Percentiles rank a stretch among this genome's conserved stretches.
These are phyloP conservation scores for Trachurus trachurus DNA, from an alignment of 2,797 vertebrate genomes.

Conservation along the genomic window DNA sequence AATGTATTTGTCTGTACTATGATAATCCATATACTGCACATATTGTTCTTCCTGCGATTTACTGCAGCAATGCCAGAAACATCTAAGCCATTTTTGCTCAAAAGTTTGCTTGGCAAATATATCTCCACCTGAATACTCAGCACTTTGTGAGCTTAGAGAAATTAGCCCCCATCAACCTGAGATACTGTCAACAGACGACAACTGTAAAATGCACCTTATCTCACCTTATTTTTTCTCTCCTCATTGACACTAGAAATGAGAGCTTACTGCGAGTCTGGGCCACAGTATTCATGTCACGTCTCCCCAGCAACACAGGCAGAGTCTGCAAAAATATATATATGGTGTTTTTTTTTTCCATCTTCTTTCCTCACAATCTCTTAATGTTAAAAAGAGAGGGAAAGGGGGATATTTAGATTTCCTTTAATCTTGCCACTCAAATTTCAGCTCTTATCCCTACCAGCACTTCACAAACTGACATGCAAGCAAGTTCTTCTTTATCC, in stretches of 20 bases:
- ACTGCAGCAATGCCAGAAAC: background rate
- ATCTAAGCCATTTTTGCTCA: constrained; percentile 16
- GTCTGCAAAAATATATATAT: constrained; percentile 35
- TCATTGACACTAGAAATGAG: constrained; percentile 28
- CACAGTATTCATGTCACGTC: constrained; percentile 28
- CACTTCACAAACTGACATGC: constrained; percentile 45
- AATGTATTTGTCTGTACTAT: constrained; percentile 4
- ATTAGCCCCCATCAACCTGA: constrained; percentile 30
- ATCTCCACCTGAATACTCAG: constrained; percentile 18
- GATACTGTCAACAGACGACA: constrained; percentile 37
- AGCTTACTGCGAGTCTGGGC: constrained; percentile 8
- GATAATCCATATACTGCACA: background rate
- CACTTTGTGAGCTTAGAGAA: constrained; percentile 19
- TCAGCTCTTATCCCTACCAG: constrained; percentile 27
- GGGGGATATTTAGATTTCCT: constrained; percentile 24
- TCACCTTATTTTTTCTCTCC: constrained; percentile 17
- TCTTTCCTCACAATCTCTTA: background rate
- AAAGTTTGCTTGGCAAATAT: constrained; percentile 13
- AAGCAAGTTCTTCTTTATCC: constrained; percentile 39
- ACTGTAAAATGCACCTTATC: constrained; percentile 42
- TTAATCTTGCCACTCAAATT: constrained; percentile 47
- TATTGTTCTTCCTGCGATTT: background rate
- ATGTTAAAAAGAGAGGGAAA: background rate
- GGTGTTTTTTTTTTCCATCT: background rate
- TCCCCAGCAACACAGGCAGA: constrained; percentile 9